phyloP scores from a whole-genome alignment of 2,888 invertebrate species.

The Nomada goodeniana region DNA sequence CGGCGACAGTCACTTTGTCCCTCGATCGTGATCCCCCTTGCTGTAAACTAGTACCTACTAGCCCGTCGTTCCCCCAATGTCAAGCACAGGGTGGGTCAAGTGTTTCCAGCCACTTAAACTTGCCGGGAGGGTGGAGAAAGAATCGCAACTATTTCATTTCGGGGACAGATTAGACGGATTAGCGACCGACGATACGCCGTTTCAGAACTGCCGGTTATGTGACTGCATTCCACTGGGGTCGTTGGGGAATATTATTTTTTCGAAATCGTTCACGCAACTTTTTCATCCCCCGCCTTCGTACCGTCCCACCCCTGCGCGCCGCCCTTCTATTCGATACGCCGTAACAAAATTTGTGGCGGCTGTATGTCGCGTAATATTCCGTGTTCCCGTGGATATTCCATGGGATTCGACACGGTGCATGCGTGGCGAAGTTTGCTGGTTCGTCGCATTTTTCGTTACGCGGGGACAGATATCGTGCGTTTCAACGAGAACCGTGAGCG shows the following conservation, averaged over 20 bases:
- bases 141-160: conserved; percentile 84
- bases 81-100: conserved; percentile 73
- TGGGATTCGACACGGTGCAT: background rate
- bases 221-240: conserved; percentile 46
- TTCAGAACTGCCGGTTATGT: conserved; percentile 49
- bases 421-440: background rate
- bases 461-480: too few relatives aligned
- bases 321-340: conserved; percentile 20
- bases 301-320: background rate
- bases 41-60: conserved; percentile 58
- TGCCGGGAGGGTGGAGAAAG: conserved; percentile 69
- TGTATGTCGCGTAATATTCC: conserved; percentile 6
- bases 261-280: conserved; percentile 27
- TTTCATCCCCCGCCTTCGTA: conserved; percentile 9
- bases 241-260: conserved; percentile 63
- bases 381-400: conserved; percentile 18
- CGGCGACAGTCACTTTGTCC: conserved; percentile 65
- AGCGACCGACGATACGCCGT: conserved; percentile 75
- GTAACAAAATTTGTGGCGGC: conserved; percentile 22
- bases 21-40: conserved; percentile 61
- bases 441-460: background rate
- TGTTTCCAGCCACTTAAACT: conserved; percentile 74
- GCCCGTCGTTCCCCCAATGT: conserved; percentile 32
- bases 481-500: too few relatives aligned
- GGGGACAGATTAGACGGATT: conserved; percentile 83